A percentile compares a stretch with the other conserved stretches of the same genome.
Evolutionary conservation across 1,140 invertebrate species (phyloP).

Genomic region (Drosophila nigromelanica): DNA sequence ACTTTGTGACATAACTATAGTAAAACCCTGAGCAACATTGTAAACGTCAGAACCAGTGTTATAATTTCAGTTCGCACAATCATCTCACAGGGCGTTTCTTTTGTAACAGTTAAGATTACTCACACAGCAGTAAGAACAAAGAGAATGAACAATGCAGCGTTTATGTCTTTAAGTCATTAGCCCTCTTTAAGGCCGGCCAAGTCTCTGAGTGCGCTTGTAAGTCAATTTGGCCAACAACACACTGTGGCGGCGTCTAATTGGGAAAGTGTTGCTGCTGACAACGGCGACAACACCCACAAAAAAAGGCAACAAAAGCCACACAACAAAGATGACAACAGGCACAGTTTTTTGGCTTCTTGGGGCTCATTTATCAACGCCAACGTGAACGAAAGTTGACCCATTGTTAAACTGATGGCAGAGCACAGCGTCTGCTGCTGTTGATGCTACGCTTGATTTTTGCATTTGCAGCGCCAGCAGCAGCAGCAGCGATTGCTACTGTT

Average conservation of each 20-base stretch:
- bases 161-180: slow-evolving; percentile 67
- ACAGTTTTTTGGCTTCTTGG: slow-evolving; percentile 18
- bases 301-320: slow-evolving; percentile 29
- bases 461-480: slow-evolving; percentile 22
- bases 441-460: slow-evolving; percentile 66
- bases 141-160: slow-evolving; percentile 52
- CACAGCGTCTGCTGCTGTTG: slow-evolving; percentile 31
- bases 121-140: slow-evolving; percentile 21
- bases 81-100: slow-evolving; percentile 25
- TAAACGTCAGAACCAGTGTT: background rate
- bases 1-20: background rate
- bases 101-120: slow-evolving; percentile 40
- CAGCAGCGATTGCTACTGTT: slow-evolving; percentile 10
- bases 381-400: slow-evolving; percentile 74
- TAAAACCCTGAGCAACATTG: background rate
- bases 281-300: slow-evolving; percentile 34
- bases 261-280: slow-evolving; percentile 68
- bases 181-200: slow-evolving; percentile 38
- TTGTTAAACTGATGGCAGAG: slow-evolving; percentile 52
- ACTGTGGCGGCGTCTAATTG: slow-evolving; percentile 48
- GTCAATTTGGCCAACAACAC: slow-evolving; percentile 39
- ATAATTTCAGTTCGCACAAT: slow-evolving; percentile 31
- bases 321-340: slow-evolving; percentile 57
- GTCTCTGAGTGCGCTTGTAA: slow-evolving; percentile 28
- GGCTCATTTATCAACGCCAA: slow-evolving; percentile 71